Percentiles rank a stretch among this genome's conserved stretches.
These are phyloP conservation scores for Platycercus adscitus DNA, from an alignment of 2,113 vertebrate genomes.

Conservation along the genomic window DNA sequence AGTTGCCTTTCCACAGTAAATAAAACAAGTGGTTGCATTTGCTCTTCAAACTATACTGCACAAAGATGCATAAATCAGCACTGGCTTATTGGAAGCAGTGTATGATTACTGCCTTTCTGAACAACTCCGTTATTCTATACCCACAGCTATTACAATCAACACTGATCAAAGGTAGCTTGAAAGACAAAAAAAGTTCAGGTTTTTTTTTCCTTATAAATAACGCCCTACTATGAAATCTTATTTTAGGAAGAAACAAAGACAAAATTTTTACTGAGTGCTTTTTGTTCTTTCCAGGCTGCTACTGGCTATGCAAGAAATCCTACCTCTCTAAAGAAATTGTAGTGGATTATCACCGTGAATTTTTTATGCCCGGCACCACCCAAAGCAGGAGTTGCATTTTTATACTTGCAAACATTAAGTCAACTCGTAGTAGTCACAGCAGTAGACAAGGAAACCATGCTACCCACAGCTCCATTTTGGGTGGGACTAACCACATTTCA, in stretches of 20 bases:
- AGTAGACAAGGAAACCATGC: neutral
- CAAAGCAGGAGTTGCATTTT: neutral
- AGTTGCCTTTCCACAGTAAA: neutral
- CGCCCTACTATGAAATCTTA: neutral
- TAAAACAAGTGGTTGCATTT: neutral
- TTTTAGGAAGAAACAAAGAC: neutral
- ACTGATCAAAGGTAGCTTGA: neutral
- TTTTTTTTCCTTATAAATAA: neutral
- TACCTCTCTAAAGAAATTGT: neutral
- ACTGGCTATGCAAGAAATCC: neutral
- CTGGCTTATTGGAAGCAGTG: neutral
- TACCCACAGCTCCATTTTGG: neutral
- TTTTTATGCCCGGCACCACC: neutral
- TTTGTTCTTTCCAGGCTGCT: neutral
- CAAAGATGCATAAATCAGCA: neutral
- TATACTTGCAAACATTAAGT: neutral
- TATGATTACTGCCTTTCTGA: neutral
- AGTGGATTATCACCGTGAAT: neutral
- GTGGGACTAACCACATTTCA: neutral
- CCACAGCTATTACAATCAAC: neutral
- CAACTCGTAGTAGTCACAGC: accelerated
- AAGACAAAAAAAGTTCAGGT: neutral
- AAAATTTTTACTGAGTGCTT: neutral
- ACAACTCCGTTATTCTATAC: neutral
- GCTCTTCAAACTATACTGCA: neutral